Conservation (phyloP, 2,888 invertebrate species). For the Myopa tessellatipennis region DNA sequence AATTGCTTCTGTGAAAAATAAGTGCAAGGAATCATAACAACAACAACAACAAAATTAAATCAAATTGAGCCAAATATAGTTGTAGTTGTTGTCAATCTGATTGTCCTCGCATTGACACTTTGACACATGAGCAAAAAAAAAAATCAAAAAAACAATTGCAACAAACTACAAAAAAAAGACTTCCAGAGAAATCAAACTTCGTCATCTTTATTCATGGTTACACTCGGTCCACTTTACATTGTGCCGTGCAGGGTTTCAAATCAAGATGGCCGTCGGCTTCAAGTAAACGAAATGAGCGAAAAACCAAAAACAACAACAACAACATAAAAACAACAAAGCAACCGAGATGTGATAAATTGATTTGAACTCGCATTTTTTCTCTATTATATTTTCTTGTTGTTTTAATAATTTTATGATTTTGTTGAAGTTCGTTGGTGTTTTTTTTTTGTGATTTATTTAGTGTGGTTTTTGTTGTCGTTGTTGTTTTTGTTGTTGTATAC, state of each 20-base stretch:
- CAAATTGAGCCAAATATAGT: neutral
- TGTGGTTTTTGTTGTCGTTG: neutral
- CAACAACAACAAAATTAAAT: conserved; percentile 6
- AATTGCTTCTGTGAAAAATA: no score
- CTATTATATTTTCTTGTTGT: neutral
- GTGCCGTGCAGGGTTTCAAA: neutral
- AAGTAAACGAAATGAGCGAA: neutral
- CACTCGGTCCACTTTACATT: neutral
- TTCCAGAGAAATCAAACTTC: no score
- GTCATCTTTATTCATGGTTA: neutral
- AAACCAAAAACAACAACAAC: neutral
- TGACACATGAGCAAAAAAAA: no score
- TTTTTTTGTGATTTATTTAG: no score
- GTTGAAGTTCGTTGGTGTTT: no score
- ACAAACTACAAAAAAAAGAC: no score
- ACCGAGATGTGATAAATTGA: neutral
- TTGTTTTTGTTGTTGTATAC: neutral
- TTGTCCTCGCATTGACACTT: no score
- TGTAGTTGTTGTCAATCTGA: no score
- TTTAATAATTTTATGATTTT: neutral
- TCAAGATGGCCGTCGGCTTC: neutral
- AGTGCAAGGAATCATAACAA: neutral
- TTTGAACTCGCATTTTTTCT: neutral
- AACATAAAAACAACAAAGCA: neutral
- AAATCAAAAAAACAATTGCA: no score